Conservation (phyloP, 2,888 invertebrate genomes). For the Geotrupes spiniger region DNA sequence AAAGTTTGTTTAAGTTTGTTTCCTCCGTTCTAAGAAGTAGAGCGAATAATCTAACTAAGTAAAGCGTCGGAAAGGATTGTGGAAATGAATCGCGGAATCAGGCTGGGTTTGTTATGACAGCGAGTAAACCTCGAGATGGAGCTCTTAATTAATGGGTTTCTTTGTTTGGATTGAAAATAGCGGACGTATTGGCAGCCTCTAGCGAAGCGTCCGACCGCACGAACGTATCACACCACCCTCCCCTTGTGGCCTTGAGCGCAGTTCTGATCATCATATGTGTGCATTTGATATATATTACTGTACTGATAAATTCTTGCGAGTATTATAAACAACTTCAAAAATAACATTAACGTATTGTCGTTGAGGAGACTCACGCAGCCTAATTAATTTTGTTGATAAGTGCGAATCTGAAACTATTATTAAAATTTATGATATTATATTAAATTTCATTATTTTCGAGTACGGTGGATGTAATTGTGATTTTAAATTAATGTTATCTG, state of each 20-base stretch:
- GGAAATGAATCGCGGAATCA: constrained; percentile 26
- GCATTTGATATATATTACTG: not conserved
- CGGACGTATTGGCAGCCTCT: constrained; percentile 41
- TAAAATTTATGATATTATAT: no score
- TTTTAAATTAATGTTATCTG: no score
- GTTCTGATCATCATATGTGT: not conserved
- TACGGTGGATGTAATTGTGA: no score
- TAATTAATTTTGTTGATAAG: no score
- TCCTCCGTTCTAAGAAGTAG: constrained; percentile 5
- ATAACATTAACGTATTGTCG: constrained; percentile 23
- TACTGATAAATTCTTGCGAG: constrained; percentile 17
- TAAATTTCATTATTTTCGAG: no score
- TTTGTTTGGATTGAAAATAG: constrained; percentile 51
- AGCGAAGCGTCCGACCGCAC: constrained; percentile 44
- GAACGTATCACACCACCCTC: constrained; percentile 40
- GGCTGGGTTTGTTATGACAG: constrained; percentile 44
- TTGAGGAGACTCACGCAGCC: constrained; percentile 21
- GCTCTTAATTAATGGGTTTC: constrained; percentile 51
- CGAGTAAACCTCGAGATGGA: constrained; percentile 48
- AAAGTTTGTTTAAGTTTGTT: constrained; percentile 1
- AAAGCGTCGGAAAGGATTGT: constrained; percentile 7
- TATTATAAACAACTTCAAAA: constrained; percentile 22
- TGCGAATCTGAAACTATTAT: no score
- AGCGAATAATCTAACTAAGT: constrained; percentile 7
- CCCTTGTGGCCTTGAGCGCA: constrained; percentile 29